Percentiles rank a stretch among this genome's conserved stretches.
These are phyloP conservation scores for Beris chalybata DNA, from an alignment of 2,888 invertebrate genomes.

Conservation along the genomic window DNA sequence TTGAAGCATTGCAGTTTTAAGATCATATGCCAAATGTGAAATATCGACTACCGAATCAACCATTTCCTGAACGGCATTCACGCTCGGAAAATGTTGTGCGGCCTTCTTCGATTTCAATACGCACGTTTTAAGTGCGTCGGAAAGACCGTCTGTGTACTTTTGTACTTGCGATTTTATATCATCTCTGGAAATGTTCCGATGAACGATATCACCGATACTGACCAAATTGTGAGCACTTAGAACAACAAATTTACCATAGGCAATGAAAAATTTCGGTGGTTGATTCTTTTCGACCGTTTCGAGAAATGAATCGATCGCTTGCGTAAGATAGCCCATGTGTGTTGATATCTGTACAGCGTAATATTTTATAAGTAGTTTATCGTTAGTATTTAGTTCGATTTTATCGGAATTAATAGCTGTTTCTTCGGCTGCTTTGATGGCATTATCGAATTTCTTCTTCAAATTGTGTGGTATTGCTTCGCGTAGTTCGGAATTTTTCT, in stretches of 20 bases:
- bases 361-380: constrained; percentile 81
- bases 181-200: constrained; percentile 77
- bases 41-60: constrained; percentile 86
- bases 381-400: constrained; percentile 68
- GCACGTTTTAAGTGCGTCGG: constrained; percentile 78
- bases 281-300: constrained; percentile 90
- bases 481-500: constrained; percentile 73
- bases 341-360: constrained; percentile 85
- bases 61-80: constrained; percentile 89
- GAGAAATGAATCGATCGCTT: constrained; percentile 90
- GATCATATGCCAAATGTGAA: constrained; percentile 78
- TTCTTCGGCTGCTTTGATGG: constrained; percentile 73
- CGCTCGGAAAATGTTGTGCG: constrained; percentile 89
- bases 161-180: constrained; percentile 73
- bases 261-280: constrained; percentile 90
- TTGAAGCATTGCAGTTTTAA: constrained; percentile 74
- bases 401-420: constrained; percentile 61
- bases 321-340: constrained; percentile 81
- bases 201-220: constrained; percentile 91
- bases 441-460: constrained; percentile 73
- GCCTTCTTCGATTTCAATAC: constrained; percentile 89
- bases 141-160: constrained; percentile 76
- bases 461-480: constrained; percentile 74
- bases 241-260: constrained; percentile 92
- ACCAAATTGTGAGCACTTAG: constrained; percentile 92